Conservation (phyloP, 2,888 invertebrate species). For the Eurytoma californica region DNA sequence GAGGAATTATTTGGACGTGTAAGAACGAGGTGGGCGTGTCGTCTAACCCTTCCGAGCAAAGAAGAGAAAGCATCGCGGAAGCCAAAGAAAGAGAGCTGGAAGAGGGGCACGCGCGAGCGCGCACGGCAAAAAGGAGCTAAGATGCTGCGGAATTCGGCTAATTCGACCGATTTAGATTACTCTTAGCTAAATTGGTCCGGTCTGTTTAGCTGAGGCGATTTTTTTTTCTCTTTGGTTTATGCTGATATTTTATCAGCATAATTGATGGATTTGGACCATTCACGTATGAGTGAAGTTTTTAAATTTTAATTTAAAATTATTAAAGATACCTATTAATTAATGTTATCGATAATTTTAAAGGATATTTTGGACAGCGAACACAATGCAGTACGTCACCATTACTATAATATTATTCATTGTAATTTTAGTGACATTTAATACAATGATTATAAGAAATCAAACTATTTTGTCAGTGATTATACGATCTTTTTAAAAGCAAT, state of each 20-base stretch:
- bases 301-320: too few relatives aligned
- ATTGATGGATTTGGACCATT: too few relatives aligned
- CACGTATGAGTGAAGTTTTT: too few relatives aligned
- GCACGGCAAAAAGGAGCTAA: constrained; percentile 24
- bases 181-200: constrained; percentile 6
- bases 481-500: too few relatives aligned
- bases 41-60: constrained; percentile 9
- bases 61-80: constrained; percentile 28
- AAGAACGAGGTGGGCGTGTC: constrained; percentile 55
- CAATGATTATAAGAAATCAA: too few relatives aligned
- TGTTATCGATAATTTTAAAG: too few relatives aligned
- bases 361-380: too few relatives aligned
- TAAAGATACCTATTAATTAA: too few relatives aligned
- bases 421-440: too few relatives aligned
- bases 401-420: too few relatives aligned
- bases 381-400: too few relatives aligned
- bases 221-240: not conserved
- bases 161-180: constrained; percentile 48
- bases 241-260: not conserved
- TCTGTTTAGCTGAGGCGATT: not conserved
- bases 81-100: constrained; percentile 33
- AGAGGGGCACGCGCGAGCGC: not conserved
- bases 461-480: too few relatives aligned
- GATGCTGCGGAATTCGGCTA: constrained; percentile 49
- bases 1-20: constrained; percentile 57